Evolutionary conservation across 2,888 invertebrate species (phyloP).

Genomic region (Drosophila picticornis): DNA sequence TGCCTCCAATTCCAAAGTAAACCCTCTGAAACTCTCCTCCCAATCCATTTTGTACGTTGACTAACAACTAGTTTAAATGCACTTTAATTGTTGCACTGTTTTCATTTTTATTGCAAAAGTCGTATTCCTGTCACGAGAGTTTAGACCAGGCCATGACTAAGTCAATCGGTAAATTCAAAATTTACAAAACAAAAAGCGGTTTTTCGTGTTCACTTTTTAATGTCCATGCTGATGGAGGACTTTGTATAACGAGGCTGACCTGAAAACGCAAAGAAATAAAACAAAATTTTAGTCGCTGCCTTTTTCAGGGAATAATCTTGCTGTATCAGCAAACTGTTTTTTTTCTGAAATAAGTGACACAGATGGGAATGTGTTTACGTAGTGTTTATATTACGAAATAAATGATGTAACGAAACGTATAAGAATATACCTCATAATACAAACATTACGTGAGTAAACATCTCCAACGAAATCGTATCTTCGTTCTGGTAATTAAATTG

Average conservation of each 20-base stretch:
- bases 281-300: neutral
- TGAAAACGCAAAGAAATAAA: constrained; percentile 19
- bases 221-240: constrained; percentile 38
- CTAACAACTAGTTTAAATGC: constrained; percentile 32
- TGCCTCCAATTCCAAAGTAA: constrained; percentile 39
- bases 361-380: neutral
- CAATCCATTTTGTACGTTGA: neutral
- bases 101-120: constrained; percentile 20
- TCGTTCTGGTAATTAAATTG: neutral
- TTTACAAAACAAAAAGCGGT: constrained; percentile 1
- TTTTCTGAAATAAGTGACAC: neutral
- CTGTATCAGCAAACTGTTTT: neutral
- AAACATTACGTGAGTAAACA: neutral
- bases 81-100: constrained; percentile 39
- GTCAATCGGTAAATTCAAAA: constrained; percentile 30
- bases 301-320: constrained; percentile 21
- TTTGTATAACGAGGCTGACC: constrained; percentile 47
- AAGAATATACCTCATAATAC: neutral
- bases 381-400: neutral
- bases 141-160: constrained; percentile 33
- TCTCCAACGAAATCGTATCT: neutral
- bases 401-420: neutral
- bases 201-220: constrained; percentile 40
- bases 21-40: neutral
- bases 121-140: constrained; percentile 15